These are phyloP conservation scores for Isurus oxyrinchus DNA, from an alignment of 2,113 vertebrate species.

Conservation along the genomic window DNA sequence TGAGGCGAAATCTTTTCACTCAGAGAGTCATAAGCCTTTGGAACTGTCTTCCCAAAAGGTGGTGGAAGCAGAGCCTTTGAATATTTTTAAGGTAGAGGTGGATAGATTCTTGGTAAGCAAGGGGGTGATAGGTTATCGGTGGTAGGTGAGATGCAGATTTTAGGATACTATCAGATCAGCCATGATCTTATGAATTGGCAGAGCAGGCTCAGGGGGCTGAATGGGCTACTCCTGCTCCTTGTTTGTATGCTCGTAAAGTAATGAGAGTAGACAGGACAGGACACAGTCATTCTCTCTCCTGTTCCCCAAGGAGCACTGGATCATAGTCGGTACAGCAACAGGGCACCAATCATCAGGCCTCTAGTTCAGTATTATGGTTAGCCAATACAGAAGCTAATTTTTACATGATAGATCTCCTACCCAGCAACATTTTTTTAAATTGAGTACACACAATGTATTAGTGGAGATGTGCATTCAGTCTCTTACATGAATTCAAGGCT, in stretches of 20 bases:
- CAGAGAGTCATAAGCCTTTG: too few species aligned
- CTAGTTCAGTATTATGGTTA: background rate
- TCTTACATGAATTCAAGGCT: background rate
- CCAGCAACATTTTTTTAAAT: background rate
- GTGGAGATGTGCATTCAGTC: background rate
- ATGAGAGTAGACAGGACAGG: background rate
- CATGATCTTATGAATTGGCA: too few species aligned
- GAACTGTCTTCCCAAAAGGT: too few species aligned
- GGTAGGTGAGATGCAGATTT: too few species aligned
- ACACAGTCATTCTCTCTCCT: background rate
- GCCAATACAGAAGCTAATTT: background rate
- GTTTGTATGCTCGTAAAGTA: background rate
- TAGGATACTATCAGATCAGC: too few species aligned
- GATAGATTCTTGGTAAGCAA: too few species aligned
- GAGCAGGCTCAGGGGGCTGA: too few species aligned
- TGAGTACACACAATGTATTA: background rate
- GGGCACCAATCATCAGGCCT: background rate
- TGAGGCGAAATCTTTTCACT: too few species aligned
- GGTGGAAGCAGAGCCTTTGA: too few species aligned
- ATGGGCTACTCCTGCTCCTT: too few species aligned
- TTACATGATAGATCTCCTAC: background rate
- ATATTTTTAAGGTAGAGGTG: too few species aligned
- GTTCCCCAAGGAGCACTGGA: background rate
- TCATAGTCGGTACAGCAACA: background rate
- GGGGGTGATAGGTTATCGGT: too few species aligned